These are phyloP conservation scores for Zonotrichia leucophrys DNA, from an alignment of 2,113 vertebrate species.

Conservation along the genomic window DNA sequence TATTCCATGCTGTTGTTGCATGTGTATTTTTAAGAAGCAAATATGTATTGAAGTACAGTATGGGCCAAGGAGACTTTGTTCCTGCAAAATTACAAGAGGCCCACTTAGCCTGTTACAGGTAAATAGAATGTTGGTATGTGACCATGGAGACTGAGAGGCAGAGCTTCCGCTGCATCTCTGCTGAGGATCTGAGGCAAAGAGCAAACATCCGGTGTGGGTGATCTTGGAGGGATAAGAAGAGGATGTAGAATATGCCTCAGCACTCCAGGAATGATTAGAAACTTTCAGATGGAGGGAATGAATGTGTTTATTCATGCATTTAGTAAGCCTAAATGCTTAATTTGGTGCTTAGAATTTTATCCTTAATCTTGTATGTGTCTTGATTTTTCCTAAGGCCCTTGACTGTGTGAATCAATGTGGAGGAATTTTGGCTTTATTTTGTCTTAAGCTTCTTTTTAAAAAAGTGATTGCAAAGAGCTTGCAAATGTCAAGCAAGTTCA, in stretches of 20 bases:
- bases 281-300: background rate
- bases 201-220: background rate
- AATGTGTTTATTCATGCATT: background rate
- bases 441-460: background rate
- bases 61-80: background rate
- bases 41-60: background rate
- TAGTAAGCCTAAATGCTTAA: background rate
- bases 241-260: background rate
- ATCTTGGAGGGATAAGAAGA: background rate
- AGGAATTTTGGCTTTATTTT: background rate
- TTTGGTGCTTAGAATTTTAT: background rate
- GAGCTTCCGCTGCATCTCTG: background rate
- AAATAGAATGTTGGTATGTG: constrained; percentile 2
- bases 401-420: background rate
- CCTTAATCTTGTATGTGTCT: background rate
- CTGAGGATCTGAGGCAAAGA: background rate
- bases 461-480: background rate
- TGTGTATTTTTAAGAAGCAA: background rate
- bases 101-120: background rate
- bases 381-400: background rate
- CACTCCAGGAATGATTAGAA: background rate
- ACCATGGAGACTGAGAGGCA: background rate
- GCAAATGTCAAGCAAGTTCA: background rate
- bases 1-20: background rate
- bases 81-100: background rate